These are phyloP conservation scores for Oryzias sinensis DNA, from an alignment of 2,797 vertebrate genomes.

Conservation along the genomic window DNA sequence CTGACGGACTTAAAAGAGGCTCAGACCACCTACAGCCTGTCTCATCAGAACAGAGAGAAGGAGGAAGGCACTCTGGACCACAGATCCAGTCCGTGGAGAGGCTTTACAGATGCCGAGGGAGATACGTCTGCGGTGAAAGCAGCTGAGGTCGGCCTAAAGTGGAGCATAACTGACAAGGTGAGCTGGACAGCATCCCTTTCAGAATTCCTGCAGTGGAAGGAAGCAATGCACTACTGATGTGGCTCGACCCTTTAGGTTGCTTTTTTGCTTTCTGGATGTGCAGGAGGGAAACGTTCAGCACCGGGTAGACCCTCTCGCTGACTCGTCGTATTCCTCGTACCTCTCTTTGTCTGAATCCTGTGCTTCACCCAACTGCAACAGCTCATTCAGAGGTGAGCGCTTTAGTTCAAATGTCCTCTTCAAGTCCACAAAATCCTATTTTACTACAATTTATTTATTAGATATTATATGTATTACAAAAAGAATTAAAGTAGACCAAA, in stretches of 20 bases:
- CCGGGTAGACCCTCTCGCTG: slow-evolving; percentile 66
- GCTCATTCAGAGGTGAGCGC: slow-evolving; percentile 54
- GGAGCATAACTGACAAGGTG: slow-evolving; percentile 79
- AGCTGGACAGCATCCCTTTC: neutral
- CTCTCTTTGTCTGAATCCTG: slow-evolving; percentile 57
- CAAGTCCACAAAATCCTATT: neutral
- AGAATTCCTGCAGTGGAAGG: neutral
- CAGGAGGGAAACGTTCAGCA: slow-evolving; percentile 65
- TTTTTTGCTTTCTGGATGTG: neutral
- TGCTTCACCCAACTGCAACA: slow-evolving; percentile 40
- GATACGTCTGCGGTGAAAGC: slow-evolving; percentile 10
- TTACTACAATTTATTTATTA: neutral
- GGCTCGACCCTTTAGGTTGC: slow-evolving; percentile 1
- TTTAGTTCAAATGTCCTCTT: neutral
- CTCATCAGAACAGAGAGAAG: slow-evolving; percentile 69
- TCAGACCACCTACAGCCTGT: slow-evolving; percentile 80
- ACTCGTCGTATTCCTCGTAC: slow-evolving; percentile 63
- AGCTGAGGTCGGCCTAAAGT: slow-evolving; percentile 28
- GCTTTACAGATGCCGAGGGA: slow-evolving; percentile 38
- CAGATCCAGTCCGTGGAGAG: slow-evolving; percentile 36
- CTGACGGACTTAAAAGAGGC: slow-evolving; percentile 91
- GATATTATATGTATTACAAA: neutral
- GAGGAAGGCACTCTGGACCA: slow-evolving; percentile 61
- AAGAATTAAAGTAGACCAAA: neutral
- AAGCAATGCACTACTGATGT: neutral